These are phyloP conservation scores for Anolis sagrei DNA, from an alignment of 2,113 vertebrate species.

Conservation along the genomic window DNA sequence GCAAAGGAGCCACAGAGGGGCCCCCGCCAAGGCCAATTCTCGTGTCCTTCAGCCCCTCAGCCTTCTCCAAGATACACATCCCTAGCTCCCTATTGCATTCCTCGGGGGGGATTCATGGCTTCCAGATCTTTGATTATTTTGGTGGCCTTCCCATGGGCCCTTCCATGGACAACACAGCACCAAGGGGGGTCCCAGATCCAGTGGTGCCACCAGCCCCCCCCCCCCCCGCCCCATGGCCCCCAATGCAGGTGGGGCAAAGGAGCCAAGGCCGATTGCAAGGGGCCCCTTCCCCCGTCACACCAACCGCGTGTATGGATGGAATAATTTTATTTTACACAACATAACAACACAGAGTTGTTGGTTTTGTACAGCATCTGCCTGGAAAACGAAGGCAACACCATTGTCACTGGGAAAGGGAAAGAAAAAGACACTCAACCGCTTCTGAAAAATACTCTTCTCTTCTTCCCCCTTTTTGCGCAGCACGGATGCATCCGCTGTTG, in stretches of 20 bases:
- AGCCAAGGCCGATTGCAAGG: neutral
- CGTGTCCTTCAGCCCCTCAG: no score
- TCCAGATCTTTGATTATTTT: no score
- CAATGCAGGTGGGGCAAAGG: neutral
- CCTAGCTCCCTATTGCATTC: no score
- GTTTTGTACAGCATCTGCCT: constrained; percentile 88
- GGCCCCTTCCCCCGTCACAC: constrained; percentile 59
- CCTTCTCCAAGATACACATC: no score
- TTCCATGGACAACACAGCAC: no score
- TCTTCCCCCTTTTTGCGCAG: constrained; percentile 13
- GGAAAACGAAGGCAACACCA: constrained; percentile 85
- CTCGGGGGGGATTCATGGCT: no score
- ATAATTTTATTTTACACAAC: constrained; percentile 92
- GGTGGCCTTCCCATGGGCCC: no score
- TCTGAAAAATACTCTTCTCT: constrained; percentile 79
- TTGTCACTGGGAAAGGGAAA: constrained; percentile 77
- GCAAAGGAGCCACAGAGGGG: neutral
- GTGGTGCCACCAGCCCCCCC: neutral
- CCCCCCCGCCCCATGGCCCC: neutral
- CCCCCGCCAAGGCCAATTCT: neutral
- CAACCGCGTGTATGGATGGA: constrained; percentile 74
- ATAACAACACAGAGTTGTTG: constrained; percentile 90
- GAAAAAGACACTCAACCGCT: constrained; percentile 70
- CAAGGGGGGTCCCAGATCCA: neutral
- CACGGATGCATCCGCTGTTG: constrained; percentile 83